Conservation (phyloP, 1,140 invertebrate genomes). For the Vanessa atalanta region DNA sequence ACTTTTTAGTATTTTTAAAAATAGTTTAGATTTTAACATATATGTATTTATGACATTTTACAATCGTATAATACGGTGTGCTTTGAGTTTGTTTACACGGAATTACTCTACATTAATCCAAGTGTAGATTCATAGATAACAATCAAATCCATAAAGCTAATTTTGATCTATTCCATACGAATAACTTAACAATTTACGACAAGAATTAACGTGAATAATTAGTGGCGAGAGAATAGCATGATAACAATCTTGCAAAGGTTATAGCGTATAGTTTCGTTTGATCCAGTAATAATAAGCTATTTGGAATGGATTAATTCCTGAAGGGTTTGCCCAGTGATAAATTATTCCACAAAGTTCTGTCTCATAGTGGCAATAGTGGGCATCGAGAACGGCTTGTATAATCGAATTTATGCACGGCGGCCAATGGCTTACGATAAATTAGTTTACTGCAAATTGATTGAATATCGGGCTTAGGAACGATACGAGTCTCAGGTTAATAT, state of each 20-base stretch:
- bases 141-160: too few relatives aligned
- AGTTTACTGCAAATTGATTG: slow-evolving; percentile 65
- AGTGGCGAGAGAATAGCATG: not conserved
- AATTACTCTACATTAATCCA: too few relatives aligned
- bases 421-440: slow-evolving; percentile 37
- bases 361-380: slow-evolving; percentile 37
- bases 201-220: not conserved
- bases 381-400: slow-evolving; percentile 41
- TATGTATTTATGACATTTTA: too few relatives aligned
- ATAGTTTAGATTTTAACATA: too few relatives aligned
- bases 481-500: not conserved
- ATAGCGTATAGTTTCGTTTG: slow-evolving; percentile 8
- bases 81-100: too few relatives aligned
- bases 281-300: slow-evolving; percentile 40
- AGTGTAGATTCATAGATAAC: too few relatives aligned
- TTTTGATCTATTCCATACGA: too few relatives aligned
- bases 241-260: slow-evolving; percentile 15
- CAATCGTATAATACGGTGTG: too few relatives aligned
- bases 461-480: slow-evolving; percentile 40
- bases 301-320: slow-evolving; percentile 45
- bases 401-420: slow-evolving; percentile 69
- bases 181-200: too few relatives aligned
- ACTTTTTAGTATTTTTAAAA: too few relatives aligned
- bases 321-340: slow-evolving; percentile 47
- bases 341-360: slow-evolving; percentile 65